Conservation (phyloP, 1,140 invertebrate species). For the Mesaphorura yosii region DNA sequence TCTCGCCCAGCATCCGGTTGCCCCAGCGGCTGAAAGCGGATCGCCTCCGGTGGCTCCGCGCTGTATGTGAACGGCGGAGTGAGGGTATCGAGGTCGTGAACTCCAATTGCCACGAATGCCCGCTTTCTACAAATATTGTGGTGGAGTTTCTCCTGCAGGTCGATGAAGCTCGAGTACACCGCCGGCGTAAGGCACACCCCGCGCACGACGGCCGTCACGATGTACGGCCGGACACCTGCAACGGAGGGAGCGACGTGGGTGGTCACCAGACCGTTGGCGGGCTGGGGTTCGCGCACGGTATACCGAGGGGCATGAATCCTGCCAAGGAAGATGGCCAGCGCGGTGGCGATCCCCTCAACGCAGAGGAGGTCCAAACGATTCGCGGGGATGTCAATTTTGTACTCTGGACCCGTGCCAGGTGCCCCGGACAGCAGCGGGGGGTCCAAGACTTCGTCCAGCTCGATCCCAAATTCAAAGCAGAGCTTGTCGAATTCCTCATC, state of each 20-base stretch:
- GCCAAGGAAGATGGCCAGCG: conserved; percentile 76
- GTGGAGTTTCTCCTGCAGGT: conserved; percentile 90
- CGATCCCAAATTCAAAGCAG: conserved; percentile 94
- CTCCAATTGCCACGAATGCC: conserved; percentile 89
- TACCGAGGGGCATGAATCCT: conserved; percentile 23
- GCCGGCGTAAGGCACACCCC: conserved; percentile 69
- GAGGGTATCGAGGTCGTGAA: conserved; percentile 93
- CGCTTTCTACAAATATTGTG: conserved; percentile 92
- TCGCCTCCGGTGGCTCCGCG: conserved; percentile 71
- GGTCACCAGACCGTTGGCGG: conserved; percentile 1
- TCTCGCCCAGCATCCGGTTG: conserved; percentile 72
- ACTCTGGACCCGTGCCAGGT: conserved; percentile 50
- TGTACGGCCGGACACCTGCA: conserved; percentile 64
- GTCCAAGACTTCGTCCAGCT: conserved; percentile 98
- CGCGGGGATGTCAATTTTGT: conserved; percentile 94
- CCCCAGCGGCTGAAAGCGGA: conserved; percentile 86
- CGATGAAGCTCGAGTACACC: conserved; percentile 75
- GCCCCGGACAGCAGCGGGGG: no score
- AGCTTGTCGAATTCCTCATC: conserved; percentile 91
- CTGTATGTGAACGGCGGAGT: conserved; percentile 87
- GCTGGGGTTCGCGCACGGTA: conserved; percentile 3
- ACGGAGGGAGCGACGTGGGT: conserved; percentile 39
- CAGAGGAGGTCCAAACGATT: conserved; percentile 96
- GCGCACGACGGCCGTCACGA: conserved; percentile 81
- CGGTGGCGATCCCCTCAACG: conserved; percentile 77